A percentile compares a stretch with the other conserved stretches of the same genome.
Conservation (phyloP, 2,113 vertebrate species). For the Rhegmatorhina hoffmannsi region DNA sequence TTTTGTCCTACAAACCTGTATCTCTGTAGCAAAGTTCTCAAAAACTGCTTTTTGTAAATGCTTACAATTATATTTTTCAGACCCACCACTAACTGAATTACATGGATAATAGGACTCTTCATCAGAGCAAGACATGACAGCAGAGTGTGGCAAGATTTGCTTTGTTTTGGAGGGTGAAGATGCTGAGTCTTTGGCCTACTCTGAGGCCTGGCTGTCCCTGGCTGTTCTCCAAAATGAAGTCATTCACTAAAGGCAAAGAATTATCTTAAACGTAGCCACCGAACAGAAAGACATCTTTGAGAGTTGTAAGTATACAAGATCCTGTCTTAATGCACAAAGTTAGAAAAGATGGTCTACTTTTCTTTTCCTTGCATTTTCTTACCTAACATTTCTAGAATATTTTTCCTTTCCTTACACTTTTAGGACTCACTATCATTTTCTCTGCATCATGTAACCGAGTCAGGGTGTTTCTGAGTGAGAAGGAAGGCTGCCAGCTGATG, state of each 20-base stretch:
- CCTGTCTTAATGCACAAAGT: background rate
- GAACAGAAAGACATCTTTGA: background rate
- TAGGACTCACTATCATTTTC: background rate
- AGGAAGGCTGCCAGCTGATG: background rate
- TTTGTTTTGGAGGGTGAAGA: background rate
- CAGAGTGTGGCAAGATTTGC: background rate
- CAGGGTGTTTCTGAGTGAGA: background rate
- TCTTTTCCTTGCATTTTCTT: background rate
- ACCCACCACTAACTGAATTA: background rate
- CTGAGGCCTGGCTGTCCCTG: background rate
- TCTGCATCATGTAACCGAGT: background rate
- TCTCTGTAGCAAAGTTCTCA: background rate
- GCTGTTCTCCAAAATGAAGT: background rate
- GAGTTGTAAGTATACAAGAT: background rate
- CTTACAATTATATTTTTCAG: background rate
- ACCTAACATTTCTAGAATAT: no score
- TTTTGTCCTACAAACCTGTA: background rate
- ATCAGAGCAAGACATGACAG: accelerated
- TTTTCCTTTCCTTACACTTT: background rate
- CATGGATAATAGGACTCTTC: background rate
- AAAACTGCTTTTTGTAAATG: background rate
- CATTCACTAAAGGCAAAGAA: background rate
- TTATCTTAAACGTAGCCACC: background rate
- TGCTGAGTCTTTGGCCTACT: background rate
- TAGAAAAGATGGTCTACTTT: background rate